Conservation (phyloP, 2,113 vertebrate genomes). For the Oryctolagus cuniculus region DNA sequence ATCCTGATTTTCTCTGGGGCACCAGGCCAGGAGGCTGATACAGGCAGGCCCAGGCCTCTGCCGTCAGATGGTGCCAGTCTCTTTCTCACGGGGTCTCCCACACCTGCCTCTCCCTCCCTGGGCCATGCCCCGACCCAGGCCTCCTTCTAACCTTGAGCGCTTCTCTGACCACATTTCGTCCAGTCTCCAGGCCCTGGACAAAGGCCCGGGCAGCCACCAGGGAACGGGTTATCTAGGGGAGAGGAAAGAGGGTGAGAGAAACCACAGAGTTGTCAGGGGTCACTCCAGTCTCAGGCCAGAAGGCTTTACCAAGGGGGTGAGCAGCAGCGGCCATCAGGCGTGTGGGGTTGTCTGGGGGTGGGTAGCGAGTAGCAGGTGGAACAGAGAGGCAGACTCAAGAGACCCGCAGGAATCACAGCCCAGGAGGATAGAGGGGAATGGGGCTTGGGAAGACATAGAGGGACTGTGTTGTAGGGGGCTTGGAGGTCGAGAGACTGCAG, state of each 20-base stretch:
- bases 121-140: background rate
- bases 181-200: slow-evolving; percentile 91
- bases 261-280: background rate
- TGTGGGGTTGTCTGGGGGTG: background rate
- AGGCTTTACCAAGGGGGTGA: background rate
- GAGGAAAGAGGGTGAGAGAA: slow-evolving; percentile 17
- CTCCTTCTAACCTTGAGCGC: slow-evolving; percentile 89
- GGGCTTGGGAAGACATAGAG: slow-evolving; percentile 27
- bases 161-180: slow-evolving; percentile 91
- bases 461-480: background rate
- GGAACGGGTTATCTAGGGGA: slow-evolving; percentile 89
- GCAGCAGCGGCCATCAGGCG: background rate
- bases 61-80: background rate
- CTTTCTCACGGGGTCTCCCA: background rate
- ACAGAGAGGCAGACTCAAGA: background rate
- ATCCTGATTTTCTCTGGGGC: background rate
- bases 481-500: background rate
- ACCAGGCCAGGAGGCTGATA: background rate
- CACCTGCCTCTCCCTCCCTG: background rate
- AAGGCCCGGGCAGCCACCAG: slow-evolving; percentile 92
- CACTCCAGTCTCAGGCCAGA: slow-evolving; percentile 41
- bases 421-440: background rate
- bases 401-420: slow-evolving; percentile 3
- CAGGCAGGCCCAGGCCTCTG: background rate
- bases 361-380: background rate